These are phyloP conservation scores for Tipula vernalis DNA, from an alignment of 2,888 invertebrate species.

Conservation along the genomic window DNA sequence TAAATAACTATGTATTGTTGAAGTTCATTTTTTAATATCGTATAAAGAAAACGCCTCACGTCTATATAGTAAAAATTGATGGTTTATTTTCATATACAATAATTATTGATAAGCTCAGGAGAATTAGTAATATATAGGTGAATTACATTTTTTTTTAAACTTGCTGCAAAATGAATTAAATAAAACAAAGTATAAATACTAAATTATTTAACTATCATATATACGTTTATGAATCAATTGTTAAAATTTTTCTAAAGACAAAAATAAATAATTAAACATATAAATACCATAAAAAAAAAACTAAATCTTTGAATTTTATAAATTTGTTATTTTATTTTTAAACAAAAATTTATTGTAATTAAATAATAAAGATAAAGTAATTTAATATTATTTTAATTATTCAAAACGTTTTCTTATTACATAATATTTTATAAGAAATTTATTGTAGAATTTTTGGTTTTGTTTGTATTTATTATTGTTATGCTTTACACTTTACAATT, in stretches of 20 bases:
- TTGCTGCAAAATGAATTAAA: not conserved
- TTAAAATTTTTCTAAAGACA: not conserved
- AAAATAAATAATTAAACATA: not conserved
- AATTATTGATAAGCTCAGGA: not conserved
- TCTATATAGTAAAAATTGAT: not conserved
- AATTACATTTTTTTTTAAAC: not conserved
- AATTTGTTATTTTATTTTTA: not conserved
- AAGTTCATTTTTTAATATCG: not conserved
- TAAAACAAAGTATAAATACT: not conserved
- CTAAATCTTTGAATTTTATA: not conserved
- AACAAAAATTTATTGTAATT: not conserved
- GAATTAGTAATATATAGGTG: not conserved
- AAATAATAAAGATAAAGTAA: not conserved
- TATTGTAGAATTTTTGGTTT: not conserved
- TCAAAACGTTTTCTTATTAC: not conserved
- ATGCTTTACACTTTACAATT: not conserved
- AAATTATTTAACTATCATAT: not conserved
- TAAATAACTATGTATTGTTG: not conserved
- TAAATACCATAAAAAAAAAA: not conserved
- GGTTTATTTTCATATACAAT: not conserved
- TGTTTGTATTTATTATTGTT: not conserved
- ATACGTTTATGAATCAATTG: not conserved
- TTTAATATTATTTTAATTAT: not conserved
- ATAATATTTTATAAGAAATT: not conserved
- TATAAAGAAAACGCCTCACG: not conserved